Base-by-base conservation (phyloP, 2,888 invertebrate genomes). In the Caradrina kadenii region DNA sequence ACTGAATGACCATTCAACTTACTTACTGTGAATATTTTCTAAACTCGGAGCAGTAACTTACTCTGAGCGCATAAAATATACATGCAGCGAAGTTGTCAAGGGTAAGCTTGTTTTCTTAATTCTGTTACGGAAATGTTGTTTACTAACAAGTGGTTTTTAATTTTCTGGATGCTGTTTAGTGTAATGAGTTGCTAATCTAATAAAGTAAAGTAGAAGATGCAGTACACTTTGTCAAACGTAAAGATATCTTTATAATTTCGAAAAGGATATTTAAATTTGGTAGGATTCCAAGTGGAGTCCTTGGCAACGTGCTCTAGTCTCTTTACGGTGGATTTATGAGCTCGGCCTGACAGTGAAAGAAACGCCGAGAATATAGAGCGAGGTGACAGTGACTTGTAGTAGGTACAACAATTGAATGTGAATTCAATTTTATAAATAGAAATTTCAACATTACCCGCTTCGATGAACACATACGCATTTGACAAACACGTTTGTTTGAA, bases 191-290 rank as follows among this genome's bases (percentile, higher is more conserved):
- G 13, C 49, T 61, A 49, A 48, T 59, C 22, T 69, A 10, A 54
- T 58, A 76, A 59, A 67, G 66, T 69, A 73, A 79, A 82, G 79
- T 84, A 82, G 78, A 84, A 77, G 80, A 83, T 89, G 87, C 87
- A 88, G 88, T 87, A 79, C 69, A 76, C 85, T 91, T 88, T 89
- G 86, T 92, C 89, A 90, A 83, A 85, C 85, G 83, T 89, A 91
- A 92, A 88, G 88, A 85, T 87, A 88, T 87, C 88, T 92, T 92
- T 91, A 93, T 90, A 87, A 91, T 91, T 91, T 91, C 82, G 81
- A 84, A 90, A 91, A 90, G 88, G 88, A 91, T 92, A 92, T 93
- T 93, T 91, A 92, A 93, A 93, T 92, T 94, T 94, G 93, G 93
- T 93, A 89, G 83, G 84, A 88, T 91, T 94, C 93, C 94, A 94